Conservation (phyloP, 2,113 vertebrate genomes). For the Glaucomys volans region DNA sequence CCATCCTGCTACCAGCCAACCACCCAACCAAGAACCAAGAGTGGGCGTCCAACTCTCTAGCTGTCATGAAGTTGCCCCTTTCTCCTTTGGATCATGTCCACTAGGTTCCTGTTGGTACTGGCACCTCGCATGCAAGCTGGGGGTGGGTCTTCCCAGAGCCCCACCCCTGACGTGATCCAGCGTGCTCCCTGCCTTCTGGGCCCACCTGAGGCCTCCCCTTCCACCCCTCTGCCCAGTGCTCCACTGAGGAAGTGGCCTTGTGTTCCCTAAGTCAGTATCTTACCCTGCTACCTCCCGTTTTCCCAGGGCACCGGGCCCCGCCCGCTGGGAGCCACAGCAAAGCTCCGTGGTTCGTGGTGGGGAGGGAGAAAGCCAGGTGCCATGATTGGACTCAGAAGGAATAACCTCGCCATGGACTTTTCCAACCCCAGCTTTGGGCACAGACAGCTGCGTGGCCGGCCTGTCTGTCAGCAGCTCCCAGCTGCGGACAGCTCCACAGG, state of each 20-base stretch:
- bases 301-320: neutral
- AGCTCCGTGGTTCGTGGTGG: neutral
- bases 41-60: neutral
- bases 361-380: neutral
- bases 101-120: neutral
- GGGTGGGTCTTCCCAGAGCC: too few species aligned
- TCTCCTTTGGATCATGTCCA: neutral
- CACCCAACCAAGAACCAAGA: too few species aligned
- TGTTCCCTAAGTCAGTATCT: neutral
- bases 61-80: neutral
- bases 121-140: neutral
- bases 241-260: neutral
- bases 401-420: neutral
- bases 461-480: neutral
- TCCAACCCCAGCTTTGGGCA: neutral
- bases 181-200: neutral
- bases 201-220: too few species aligned
- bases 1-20: too few species aligned
- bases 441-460: neutral
- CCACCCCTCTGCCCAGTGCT: neutral
- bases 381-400: neutral
- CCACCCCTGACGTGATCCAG: neutral
- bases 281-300: neutral
- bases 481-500: rapidly evolving
- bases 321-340: neutral